A percentile compares a stretch with the other conserved stretches of the same genome.
Conservation (phyloP, 2,888 invertebrate species). For the Drosophila meridiana region DNA sequence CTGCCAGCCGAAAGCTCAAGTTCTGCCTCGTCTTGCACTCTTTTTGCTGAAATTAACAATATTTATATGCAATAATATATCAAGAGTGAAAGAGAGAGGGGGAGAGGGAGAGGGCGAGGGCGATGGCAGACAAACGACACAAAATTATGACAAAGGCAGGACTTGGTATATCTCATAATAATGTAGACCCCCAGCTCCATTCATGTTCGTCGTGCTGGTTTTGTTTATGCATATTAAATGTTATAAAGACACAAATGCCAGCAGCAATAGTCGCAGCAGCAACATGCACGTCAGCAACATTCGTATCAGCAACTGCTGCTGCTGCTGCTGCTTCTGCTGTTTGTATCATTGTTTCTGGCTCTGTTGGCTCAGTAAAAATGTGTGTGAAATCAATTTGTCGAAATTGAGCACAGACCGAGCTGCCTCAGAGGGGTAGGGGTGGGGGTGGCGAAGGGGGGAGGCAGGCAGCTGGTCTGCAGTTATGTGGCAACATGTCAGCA, state of each 20-base stretch:
- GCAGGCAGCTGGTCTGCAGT: conserved; percentile 28
- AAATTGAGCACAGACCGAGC: conserved; percentile 59
- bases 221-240: conserved; percentile 78
- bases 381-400: conserved; percentile 79
- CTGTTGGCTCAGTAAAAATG: conserved; percentile 42
- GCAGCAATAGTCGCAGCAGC: conserved; percentile 48
- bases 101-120: neutral
- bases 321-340: conserved; percentile 6
- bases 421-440: neutral
- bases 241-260: conserved; percentile 68
- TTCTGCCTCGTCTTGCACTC: conserved; percentile 2
- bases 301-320: conserved; percentile 11
- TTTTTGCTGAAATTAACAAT: conserved; percentile 36
- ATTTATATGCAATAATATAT: conserved; percentile 60
- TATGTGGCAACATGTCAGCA: conserved; percentile 67
- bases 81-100: conserved; percentile 19
- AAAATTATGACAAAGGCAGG: conserved; percentile 65
- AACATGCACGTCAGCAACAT: conserved; percentile 46
- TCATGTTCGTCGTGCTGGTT: conserved; percentile 35
- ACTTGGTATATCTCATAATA: conserved; percentile 63
- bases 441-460: rapidly evolving
- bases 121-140: conserved; percentile 35
- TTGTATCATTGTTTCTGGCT: conserved; percentile 34
- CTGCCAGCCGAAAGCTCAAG: conserved; percentile 26
- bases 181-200: conserved; percentile 23